Evolutionary conservation across 2,888 invertebrate species (phyloP).

Genomic region (Chouioia cunea): DNA sequence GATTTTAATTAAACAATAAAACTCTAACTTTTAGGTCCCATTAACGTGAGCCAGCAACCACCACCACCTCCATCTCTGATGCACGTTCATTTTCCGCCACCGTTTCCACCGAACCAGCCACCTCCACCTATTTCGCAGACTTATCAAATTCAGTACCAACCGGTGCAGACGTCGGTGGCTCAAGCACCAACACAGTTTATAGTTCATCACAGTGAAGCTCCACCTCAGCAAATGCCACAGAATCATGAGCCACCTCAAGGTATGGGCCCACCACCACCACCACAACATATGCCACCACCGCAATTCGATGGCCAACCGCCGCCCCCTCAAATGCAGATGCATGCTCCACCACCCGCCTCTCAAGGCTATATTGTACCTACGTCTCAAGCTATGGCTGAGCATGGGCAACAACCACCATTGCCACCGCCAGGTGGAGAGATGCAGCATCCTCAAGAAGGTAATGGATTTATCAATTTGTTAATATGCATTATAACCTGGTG

Average conservation of each 20-base stretch:
- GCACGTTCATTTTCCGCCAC: conserved; percentile 66
- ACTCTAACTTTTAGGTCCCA: conserved; percentile 47
- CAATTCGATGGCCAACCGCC: conserved; percentile 62
- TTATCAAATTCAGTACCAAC: conserved; percentile 66
- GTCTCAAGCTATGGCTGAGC: conserved; percentile 57
- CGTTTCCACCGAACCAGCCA: conserved; percentile 66
- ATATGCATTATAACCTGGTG: neutral
- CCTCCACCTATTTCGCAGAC: conserved; percentile 67
- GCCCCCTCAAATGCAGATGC: conserved; percentile 45
- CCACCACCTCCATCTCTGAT: conserved; percentile 59
- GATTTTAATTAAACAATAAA: neutral
- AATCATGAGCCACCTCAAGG: conserved; percentile 59
- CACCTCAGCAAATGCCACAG: conserved; percentile 58
- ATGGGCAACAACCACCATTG: conserved; percentile 65
- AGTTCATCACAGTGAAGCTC: conserved; percentile 59
- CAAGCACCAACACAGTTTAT: conserved; percentile 64
- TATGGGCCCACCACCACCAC: conserved; percentile 43
- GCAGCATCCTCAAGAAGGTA: conserved; percentile 67
- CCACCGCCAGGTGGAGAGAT: conserved; percentile 69
- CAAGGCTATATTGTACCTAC: conserved; percentile 57
- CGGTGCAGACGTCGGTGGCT: conserved; percentile 55
- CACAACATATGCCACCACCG: conserved; percentile 48
- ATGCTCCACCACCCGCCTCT: conserved; percentile 54
- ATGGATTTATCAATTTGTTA: neutral
- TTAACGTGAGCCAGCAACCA: conserved; percentile 63